A percentile compares a stretch with the other conserved stretches of the same genome.
phyloP scores from a whole-genome alignment of 2,888 invertebrate genomes.

The Gandaritis pyraliata region DNA sequence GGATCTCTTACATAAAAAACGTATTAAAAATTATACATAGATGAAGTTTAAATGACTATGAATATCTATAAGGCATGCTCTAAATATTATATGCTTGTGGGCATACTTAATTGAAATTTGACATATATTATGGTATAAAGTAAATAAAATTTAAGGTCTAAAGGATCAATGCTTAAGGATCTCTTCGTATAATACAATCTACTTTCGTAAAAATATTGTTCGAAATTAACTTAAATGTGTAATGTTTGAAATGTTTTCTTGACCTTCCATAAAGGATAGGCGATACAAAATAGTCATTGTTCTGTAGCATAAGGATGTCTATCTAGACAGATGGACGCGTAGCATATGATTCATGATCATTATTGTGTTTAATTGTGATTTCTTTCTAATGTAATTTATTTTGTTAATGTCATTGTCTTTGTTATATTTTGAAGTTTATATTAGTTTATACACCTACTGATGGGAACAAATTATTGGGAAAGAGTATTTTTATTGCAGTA shows the following conservation, averaged over 20 bases:
- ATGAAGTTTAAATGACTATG: constrained; percentile 28
- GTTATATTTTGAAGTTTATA: constrained; percentile 39
- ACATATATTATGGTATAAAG: constrained; percentile 5
- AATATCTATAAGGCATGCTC: constrained; percentile 14
- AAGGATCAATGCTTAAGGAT: constrained; percentile 30
- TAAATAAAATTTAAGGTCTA: constrained; percentile 20
- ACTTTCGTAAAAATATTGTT: constrained; percentile 32
- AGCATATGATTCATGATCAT: constrained; percentile 40
- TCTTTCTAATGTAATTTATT: constrained; percentile 41
- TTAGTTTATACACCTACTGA: constrained; percentile 33
- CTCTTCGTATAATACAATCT: constrained; percentile 31
- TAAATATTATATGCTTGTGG: constrained; percentile 20
- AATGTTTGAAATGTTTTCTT: constrained; percentile 19
- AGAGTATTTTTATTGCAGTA: constrained; percentile 10
- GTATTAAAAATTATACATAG: constrained; percentile 11
- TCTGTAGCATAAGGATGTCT: constrained; percentile 15
- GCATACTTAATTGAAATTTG: constrained; percentile 21
- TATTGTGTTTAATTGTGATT: constrained; percentile 46
- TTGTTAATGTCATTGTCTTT: constrained; percentile 43
- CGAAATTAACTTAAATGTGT: constrained; percentile 16
- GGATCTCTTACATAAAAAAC: constrained; percentile 17
- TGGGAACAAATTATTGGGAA: constrained; percentile 44
- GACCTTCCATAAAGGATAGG: constrained; percentile 14
- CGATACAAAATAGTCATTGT: constrained; percentile 13
- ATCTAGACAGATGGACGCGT: constrained; percentile 31